Evolutionary conservation across 2,797 vertebrate species (phyloP).

Genomic region (Decapterus maruadsi): DNA sequence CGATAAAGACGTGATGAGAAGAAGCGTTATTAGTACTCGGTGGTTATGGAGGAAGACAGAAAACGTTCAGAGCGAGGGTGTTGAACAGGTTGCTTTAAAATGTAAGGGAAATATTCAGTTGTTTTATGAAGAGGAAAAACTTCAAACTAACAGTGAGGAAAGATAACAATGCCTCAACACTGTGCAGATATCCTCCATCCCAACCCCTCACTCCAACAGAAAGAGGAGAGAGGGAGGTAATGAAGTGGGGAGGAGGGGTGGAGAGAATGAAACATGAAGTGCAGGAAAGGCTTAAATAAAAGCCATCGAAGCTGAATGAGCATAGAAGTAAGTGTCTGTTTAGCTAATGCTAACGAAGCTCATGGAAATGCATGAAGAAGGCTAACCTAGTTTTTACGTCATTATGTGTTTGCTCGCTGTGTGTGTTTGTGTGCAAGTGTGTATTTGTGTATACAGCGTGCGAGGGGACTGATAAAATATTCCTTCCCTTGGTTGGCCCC

Average conservation of each 20-base stretch:
- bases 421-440: slow-evolving; percentile 71
- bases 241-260: slow-evolving; percentile 54
- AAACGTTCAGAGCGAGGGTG: not conserved
- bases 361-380: slow-evolving; percentile 59
- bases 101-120: slow-evolving; percentile 4
- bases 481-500: slow-evolving; percentile 91
- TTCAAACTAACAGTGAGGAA: slow-evolving; percentile 12
- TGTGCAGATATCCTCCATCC: slow-evolving; percentile 45
- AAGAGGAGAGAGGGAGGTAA: slow-evolving; percentile 45
- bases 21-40: slow-evolving; percentile 28
- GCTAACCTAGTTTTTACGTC: slow-evolving; percentile 77
- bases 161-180: slow-evolving; percentile 31
- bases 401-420: slow-evolving; percentile 69
- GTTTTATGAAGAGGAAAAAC: slow-evolving; percentile 24
- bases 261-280: slow-evolving; percentile 68
- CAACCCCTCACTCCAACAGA: slow-evolving; percentile 46
- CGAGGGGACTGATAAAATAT: slow-evolving; percentile 83
- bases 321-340: slow-evolving; percentile 57
- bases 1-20: slow-evolving; percentile 54
- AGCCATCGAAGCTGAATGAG: slow-evolving; percentile 63
- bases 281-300: slow-evolving; percentile 60
- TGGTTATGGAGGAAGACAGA: slow-evolving; percentile 18
- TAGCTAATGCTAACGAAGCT: slow-evolving; percentile 74
- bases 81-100: not conserved
- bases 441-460: slow-evolving; percentile 79